Percentiles rank a stretch among this genome's conserved stretches.
These are phyloP conservation scores for Phaethornis superciliosus DNA, from an alignment of 2,113 vertebrate species.

Conservation along the genomic window DNA sequence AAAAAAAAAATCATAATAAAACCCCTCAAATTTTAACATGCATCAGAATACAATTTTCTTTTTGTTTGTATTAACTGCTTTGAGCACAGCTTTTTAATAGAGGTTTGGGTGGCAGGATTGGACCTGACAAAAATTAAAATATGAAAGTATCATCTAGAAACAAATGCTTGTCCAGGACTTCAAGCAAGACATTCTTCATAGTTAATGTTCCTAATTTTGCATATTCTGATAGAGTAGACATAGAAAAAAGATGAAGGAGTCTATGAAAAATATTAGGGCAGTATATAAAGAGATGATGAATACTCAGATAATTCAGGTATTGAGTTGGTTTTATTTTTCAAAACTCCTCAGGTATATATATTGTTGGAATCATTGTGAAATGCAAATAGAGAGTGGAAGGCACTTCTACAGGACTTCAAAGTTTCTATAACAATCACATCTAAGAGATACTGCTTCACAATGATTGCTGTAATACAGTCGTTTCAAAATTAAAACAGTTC, in stretches of 20 bases:
- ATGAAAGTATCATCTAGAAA: background rate
- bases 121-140: background rate
- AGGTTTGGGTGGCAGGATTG: background rate
- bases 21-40: background rate
- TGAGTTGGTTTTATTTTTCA: background rate
- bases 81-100: background rate
- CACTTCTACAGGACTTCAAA: background rate
- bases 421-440: background rate
- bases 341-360: background rate
- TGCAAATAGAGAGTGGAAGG: background rate
- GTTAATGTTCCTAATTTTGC: background rate
- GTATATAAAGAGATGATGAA: background rate
- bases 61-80: background rate
- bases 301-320: background rate
- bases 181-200: background rate
- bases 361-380: background rate
- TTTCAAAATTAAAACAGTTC: background rate
- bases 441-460: accelerated
- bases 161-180: background rate
- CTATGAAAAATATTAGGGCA: background rate
- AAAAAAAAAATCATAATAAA: background rate
- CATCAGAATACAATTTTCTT: background rate
- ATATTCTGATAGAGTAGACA: background rate
- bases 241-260: background rate
- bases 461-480: background rate